phyloP scores from a whole-genome alignment of 2,113 vertebrate species.

The Semnornis frantzii region DNA sequence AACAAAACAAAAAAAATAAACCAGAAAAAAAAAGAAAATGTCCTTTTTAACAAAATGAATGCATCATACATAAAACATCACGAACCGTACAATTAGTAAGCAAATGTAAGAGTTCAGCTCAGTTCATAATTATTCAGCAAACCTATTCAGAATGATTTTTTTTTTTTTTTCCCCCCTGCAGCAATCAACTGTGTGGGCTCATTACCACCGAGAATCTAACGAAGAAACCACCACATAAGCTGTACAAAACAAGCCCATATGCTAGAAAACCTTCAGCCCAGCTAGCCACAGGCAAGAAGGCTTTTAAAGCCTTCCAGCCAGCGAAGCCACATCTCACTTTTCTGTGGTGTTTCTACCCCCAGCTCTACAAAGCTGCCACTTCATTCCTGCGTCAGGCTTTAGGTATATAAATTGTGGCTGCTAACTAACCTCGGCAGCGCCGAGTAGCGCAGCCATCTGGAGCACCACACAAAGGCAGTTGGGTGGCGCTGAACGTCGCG shows the following conservation, averaged over 20 bases:
- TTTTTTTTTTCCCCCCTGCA: conserved; percentile 16
- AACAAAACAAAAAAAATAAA: neutral
- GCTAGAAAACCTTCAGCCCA: neutral
- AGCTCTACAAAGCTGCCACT: neutral
- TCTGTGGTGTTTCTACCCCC: neutral
- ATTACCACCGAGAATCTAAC: conserved; percentile 53
- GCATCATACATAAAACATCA: conserved; percentile 52
- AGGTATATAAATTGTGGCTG: neutral
- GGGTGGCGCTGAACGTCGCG: neutral
- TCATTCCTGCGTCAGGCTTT: neutral
- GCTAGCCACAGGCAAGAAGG: neutral
- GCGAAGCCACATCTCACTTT: neutral
- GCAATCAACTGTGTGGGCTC: conserved; percentile 57
- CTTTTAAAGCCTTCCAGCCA: neutral
- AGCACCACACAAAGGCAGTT: neutral
- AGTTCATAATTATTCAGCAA: conserved; percentile 70
- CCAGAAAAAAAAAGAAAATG: neutral
- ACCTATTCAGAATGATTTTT: conserved; percentile 49
- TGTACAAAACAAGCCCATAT: conserved; percentile 53
- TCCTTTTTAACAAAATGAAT: conserved; percentile 49
- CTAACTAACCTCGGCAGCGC: neutral
- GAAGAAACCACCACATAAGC: conserved; percentile 64
- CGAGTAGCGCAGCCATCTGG: neutral
- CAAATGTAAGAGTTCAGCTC: conserved; percentile 62
- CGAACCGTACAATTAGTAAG: conserved; percentile 50